phyloP scores from a whole-genome alignment of 1,140 invertebrate genomes.

The Caenorhabditis elegans region WBcel235 BX284602.5:4800501-4801000 shows the following conservation, averaged over 20 bases:
- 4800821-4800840: constrained; percentile 44
- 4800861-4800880: constrained; percentile 33
- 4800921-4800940: constrained; percentile 41
- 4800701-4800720: constrained; percentile 41
- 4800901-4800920: constrained; percentile 17
- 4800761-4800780: constrained; percentile 29
- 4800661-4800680: constrained; percentile 36
- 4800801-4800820: constrained; percentile 38
- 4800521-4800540: constrained; percentile 33
- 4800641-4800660: constrained; percentile 32
- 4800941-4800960: neutral
- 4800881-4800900: constrained; percentile 34
- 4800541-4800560: constrained; percentile 39
- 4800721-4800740: neutral
- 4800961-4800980: neutral
- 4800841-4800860: constrained; percentile 9
- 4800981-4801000: constrained; percentile 34
- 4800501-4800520: constrained; percentile 21
- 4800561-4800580: constrained; percentile 43
- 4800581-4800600: constrained; percentile 31
- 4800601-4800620: constrained; percentile 37
- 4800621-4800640: constrained; percentile 31
- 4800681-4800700: constrained; percentile 36
- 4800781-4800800: constrained; percentile 42
- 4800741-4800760: constrained; percentile 34